Base-by-base conservation (phyloP, 2,797 vertebrate species). In the Anolis apletophallus region DNA sequence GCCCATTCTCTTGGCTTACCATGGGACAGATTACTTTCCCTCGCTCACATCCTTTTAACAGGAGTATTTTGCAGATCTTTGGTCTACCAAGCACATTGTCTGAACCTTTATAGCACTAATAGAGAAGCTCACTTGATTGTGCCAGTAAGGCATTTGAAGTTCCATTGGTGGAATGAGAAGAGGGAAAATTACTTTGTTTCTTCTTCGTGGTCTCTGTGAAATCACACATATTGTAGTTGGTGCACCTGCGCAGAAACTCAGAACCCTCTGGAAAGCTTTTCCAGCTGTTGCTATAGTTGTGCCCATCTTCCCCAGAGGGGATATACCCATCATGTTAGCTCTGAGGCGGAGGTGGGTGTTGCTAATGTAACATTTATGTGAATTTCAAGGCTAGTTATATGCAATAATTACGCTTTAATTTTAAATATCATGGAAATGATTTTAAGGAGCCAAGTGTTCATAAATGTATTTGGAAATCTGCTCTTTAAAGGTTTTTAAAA, bases 401-500 rank as follows among this genome's bases (percentile, higher is more conserved):
- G 46, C 36, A 77, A 77, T 55, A 26, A 4, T 34, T 11, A 64
- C 40, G 50, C 13, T 52, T 68, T 74, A 69, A 36, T 9, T 57
- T 21, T 82, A n/a, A 71, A 14, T 54, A 59, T 36, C 23, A 9
- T 61, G 32, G 50, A 54, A 69, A 69, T 52, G 10, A 64, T 57
- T 69, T 29, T 68, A 40, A 83, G 19, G 67, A 61, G 17, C 3
- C 57, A 9, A 40, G 40, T n/a, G n/a, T 78, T 69, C 10, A 26
- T 57, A 52, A 73, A 64, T 64, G n/a, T 19, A 50, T 85, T 36
- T 64, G 12, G n/a, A 61, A 76, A 52, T 14, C 14, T 13, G 23
- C 2, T 77, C 34, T 78, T 78, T 77, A 81, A 61, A 88, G 12
- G 40, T 16, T 81, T 73, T 77, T 73, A 34, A 81, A 81, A 67